phyloP scores from a whole-genome alignment of 2,888 invertebrate species.

The Volucella inanis region DNA sequence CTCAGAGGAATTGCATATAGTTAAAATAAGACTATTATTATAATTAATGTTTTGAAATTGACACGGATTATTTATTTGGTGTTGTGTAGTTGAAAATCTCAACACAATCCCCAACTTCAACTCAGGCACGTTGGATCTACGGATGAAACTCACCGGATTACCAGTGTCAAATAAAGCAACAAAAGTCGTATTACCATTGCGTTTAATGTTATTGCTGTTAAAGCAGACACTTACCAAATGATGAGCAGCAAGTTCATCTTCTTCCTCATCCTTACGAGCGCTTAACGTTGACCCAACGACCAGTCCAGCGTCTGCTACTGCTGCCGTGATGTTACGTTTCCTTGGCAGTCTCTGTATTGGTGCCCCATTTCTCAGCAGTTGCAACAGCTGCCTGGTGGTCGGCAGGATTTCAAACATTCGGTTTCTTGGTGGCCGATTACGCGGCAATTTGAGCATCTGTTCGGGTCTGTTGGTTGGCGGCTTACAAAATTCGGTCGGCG shows the following conservation, averaged over 20 bases:
- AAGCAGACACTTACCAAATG: constrained; percentile 36
- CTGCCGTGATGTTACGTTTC: constrained; percentile 14
- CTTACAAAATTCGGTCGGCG: background rate
- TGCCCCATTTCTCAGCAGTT: constrained; percentile 19
- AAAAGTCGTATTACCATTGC: constrained; percentile 16
- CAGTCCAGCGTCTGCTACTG: no score
- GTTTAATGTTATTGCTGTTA: background rate
- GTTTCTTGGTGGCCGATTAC: constrained; percentile 28
- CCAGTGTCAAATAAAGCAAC: constrained; percentile 42
- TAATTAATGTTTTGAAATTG: constrained; percentile 10
- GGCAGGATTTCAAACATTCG: constrained; percentile 17
- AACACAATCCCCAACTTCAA: constrained; percentile 11
- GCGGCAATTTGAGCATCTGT: constrained; percentile 19
- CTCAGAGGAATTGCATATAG: no score
- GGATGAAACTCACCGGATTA: constrained; percentile 37
- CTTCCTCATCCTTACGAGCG: background rate
- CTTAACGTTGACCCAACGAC: constrained; percentile 5
- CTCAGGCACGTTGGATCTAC: constrained; percentile 29
- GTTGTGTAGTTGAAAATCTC: constrained; percentile 4
- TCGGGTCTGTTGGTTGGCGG: constrained; percentile 23
- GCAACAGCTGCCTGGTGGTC: constrained; percentile 32
- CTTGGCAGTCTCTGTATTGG: constrained; percentile 21
- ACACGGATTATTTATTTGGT: background rate
- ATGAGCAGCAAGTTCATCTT: constrained; percentile 8
- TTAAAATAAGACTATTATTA: no score